These are phyloP conservation scores for Oophaga sylvatica DNA, from an alignment of 2,797 vertebrate species.

Conservation along the genomic window DNA sequence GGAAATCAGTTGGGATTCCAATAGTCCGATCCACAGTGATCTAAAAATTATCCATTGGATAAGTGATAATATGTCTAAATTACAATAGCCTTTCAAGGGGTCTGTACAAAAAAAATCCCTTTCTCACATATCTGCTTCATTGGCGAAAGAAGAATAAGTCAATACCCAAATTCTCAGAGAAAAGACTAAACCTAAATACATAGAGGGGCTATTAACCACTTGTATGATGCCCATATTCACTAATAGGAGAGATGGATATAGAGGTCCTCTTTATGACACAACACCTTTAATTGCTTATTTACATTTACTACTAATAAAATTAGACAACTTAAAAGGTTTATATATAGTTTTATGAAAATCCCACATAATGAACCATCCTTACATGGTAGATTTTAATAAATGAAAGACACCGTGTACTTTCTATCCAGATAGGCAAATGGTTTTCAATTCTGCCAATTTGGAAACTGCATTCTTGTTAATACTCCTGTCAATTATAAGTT, in stretches of 20 bases:
- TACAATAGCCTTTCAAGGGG: no score
- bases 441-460: not conserved
- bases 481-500: not conserved
- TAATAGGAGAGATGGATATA: not conserved
- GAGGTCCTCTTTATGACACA: not conserved
- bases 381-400: not conserved
- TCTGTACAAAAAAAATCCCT: no score
- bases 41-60: no score
- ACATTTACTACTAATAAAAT: not conserved
- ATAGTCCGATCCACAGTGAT: no score
- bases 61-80: no score
- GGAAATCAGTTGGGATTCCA: no score
- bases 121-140: no score
- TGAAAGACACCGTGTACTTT: not conserved
- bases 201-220: no score
- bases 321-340: not conserved
- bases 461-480: conserved; percentile 16
- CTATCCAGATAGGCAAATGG: not conserved
- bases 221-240: not conserved
- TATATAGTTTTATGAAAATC: not conserved
- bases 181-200: no score
- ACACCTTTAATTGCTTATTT: not conserved
- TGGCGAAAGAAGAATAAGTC: no score
- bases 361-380: not conserved
- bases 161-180: no score